Conservation (phyloP, 1,140 invertebrate genomes). For the Agraylea sexmaculata region DNA sequence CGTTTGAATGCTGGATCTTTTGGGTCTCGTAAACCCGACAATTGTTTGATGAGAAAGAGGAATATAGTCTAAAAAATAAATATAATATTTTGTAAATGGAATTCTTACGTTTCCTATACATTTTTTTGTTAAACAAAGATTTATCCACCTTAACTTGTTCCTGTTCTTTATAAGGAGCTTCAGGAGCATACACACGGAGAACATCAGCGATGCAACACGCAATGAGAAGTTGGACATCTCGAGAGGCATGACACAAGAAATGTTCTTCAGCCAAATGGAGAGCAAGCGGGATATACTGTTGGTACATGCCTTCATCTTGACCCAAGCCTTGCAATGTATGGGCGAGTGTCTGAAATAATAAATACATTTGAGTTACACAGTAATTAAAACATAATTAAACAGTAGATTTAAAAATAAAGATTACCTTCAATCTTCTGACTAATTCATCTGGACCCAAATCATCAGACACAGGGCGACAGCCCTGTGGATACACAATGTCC, state of each 20-base stretch:
- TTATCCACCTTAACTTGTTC: slow-evolving; percentile 81
- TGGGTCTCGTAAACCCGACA: slow-evolving; percentile 87
- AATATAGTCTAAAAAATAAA: slow-evolving; percentile 67
- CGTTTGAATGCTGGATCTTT: slow-evolving; percentile 96
- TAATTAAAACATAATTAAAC: background rate
- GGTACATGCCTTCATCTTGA: slow-evolving; percentile 88
- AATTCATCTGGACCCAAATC: slow-evolving; percentile 91
- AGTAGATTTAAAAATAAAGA: background rate
- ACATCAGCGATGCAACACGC: slow-evolving; percentile 97
- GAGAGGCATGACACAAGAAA: slow-evolving; percentile 79
- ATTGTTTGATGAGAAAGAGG: slow-evolving; percentile 89
- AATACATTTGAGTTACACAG: background rate
- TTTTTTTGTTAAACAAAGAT: no score
- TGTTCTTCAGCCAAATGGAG: slow-evolving; percentile 86
- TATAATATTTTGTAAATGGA: no score
- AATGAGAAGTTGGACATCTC: slow-evolving; percentile 88
- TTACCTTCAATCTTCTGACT: slow-evolving; percentile 82
- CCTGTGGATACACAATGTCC: slow-evolving; percentile 77
- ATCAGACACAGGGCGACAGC: slow-evolving; percentile 79
- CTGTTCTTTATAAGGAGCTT: slow-evolving; percentile 92
- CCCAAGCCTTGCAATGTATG: slow-evolving; percentile 93
- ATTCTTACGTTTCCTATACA: no score
- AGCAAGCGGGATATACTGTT: slow-evolving; percentile 88
- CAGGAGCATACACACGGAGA: slow-evolving; percentile 94
- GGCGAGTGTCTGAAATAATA: slow-evolving; percentile 58